These are phyloP conservation scores for Cynodonichthys magdalenae DNA, from an alignment of 2,797 vertebrate genomes.

Conservation along the genomic window DNA sequence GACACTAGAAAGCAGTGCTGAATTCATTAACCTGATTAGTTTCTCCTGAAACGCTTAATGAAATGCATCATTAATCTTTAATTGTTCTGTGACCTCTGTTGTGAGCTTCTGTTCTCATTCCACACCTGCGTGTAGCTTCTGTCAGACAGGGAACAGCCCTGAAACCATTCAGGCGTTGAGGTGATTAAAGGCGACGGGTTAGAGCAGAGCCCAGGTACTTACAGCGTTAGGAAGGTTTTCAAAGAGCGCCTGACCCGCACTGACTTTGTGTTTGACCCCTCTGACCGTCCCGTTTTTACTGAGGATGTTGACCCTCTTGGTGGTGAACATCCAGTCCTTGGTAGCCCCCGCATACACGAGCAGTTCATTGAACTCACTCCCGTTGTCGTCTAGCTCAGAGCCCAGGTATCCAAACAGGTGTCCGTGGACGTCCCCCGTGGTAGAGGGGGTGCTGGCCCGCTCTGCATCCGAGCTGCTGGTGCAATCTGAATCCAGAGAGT, in stretches of 20 bases:
- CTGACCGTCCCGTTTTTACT: slow-evolving; percentile 98
- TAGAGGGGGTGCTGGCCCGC: slow-evolving; percentile 83
- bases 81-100: slow-evolving; percentile 72
- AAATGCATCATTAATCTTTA: slow-evolving; percentile 85
- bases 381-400: slow-evolving; percentile 86
- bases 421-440: slow-evolving; percentile 82
- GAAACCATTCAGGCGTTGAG: neutral
- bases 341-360: slow-evolving; percentile 87
- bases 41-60: slow-evolving; percentile 75
- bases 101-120: slow-evolving; percentile 55
- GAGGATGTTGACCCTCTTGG: slow-evolving; percentile 94
- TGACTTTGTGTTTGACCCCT: slow-evolving; percentile 98
- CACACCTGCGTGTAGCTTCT: slow-evolving; percentile 25
- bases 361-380: slow-evolving; percentile 87
- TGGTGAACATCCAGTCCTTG: slow-evolving; percentile 87
- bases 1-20: slow-evolving; percentile 68
- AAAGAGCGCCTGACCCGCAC: slow-evolving; percentile 94
- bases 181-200: neutral
- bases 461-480: slow-evolving; percentile 90
- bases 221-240: slow-evolving; percentile 91
- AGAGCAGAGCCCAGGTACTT: slow-evolving; percentile 62
- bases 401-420: slow-evolving; percentile 81
- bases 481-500: slow-evolving; percentile 93
- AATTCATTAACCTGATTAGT: slow-evolving; percentile 82
- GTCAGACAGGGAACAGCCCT: slow-evolving; percentile 19